Evolutionary conservation across 2,797 vertebrate genomes (phyloP).

Genomic region (Phrynocephalus forsythii): DNA sequence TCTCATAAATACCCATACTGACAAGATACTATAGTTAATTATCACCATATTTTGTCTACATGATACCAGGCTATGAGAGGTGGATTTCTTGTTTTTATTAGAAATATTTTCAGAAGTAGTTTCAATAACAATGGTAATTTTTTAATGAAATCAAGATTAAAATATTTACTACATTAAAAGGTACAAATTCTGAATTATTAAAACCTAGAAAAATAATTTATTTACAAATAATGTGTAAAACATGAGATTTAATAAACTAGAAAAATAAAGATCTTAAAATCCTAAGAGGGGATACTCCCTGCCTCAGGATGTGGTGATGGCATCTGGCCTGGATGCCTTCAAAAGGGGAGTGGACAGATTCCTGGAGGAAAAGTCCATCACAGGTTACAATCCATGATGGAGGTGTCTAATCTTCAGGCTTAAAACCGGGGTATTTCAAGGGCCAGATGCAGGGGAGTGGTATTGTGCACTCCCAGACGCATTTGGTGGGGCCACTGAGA

Average conservation of each 20-base stretch:
- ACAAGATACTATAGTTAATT: background rate
- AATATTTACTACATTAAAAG: background rate
- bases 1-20: background rate
- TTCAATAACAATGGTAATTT: background rate
- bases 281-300: background rate
- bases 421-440: no score
- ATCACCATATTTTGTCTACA: background rate
- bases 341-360: no score
- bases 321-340: no score
- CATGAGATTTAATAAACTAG: background rate
- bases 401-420: no score
- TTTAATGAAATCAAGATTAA: conserved; percentile 40
- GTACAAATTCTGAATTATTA: conserved; percentile 19
- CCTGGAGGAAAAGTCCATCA: no score
- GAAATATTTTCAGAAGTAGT: conserved; percentile 5
- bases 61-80: background rate
- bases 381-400: no score
- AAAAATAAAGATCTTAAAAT: background rate
- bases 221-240: background rate
- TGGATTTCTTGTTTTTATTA: conserved; percentile 16
- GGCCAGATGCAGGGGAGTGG: no score
- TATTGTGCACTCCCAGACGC: no score
- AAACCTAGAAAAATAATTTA: background rate
- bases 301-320: no score
- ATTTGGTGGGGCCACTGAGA: no score